Conservation (phyloP, 2,113 vertebrate species). For the Merops nubicus region DNA sequence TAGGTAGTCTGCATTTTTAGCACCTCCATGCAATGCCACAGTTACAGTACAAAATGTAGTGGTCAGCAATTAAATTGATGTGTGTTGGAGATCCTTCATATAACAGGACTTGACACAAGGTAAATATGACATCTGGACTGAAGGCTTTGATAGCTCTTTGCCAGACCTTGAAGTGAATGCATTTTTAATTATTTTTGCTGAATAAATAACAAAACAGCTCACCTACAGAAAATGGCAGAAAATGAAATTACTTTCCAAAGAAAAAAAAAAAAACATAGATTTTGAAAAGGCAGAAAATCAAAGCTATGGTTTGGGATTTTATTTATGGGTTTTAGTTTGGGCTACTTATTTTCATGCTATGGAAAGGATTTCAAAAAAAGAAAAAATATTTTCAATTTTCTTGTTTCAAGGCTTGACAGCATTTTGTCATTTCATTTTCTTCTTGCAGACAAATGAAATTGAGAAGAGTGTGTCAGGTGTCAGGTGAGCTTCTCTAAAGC, state of each 20-base stretch:
- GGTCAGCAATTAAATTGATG: neutral
- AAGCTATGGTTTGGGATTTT: neutral
- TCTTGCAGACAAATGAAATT: neutral
- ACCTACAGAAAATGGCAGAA: neutral
- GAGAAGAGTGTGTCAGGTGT: neutral
- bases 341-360: neutral
- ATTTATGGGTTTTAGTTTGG: neutral
- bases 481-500: neutral
- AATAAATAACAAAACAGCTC: neutral
- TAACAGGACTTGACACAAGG: neutral
- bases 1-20: neutral
- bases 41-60: neutral
- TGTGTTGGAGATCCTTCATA: neutral
- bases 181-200: neutral
- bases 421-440: constrained; percentile 31
- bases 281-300: neutral
- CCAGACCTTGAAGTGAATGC: neutral
- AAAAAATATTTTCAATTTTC: neutral
- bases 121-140: rapidly evolving
- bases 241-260: neutral
- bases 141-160: neutral
- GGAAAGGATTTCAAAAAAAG: neutral
- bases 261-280: neutral
- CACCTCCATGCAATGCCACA: neutral
- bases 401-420: neutral